Evolutionary conservation across 2,888 invertebrate genomes (phyloP).

Genomic region (Caenorhabditis doughertyi): DNA sequence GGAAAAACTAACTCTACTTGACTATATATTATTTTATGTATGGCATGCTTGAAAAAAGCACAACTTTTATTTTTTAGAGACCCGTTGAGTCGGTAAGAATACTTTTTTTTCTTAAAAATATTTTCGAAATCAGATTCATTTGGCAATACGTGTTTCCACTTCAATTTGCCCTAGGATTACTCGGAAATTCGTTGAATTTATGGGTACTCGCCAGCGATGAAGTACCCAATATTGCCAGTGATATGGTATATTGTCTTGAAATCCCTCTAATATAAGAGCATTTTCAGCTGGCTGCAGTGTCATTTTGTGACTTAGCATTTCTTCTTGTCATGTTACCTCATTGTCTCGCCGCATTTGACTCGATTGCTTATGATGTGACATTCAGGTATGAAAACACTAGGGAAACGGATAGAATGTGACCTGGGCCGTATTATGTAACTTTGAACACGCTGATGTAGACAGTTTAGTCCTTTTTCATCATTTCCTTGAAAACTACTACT

Average conservation of each 20-base stretch:
- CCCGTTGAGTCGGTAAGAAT: constrained; percentile 64
- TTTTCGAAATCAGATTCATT: constrained; percentile 67
- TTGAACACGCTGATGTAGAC: too few species aligned
- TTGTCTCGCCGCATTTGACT: constrained; percentile 73
- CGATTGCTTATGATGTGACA: constrained; percentile 62
- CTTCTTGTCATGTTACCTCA: constrained; percentile 74
- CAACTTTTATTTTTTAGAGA: constrained; percentile 70
- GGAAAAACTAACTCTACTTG: constrained; percentile 15
- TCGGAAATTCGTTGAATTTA: constrained; percentile 80
- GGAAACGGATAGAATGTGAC: too few species aligned
- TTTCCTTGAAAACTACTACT: too few species aligned
- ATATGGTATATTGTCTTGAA: constrained; percentile 72
- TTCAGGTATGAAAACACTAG: too few species aligned
- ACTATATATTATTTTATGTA: constrained; percentile 47
- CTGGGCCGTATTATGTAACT: too few species aligned
- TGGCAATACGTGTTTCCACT: constrained; percentile 80
- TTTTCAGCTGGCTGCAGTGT: constrained; percentile 80
- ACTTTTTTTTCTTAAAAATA: not conserved
- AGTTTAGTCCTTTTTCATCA: too few species aligned
- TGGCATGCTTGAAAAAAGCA: constrained; percentile 72
- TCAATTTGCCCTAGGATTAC: constrained; percentile 78
- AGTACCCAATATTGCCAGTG: constrained; percentile 81
- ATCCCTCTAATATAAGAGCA: not conserved
- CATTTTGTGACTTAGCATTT: constrained; percentile 80
- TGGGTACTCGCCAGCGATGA: constrained; percentile 80